These are phyloP conservation scores for Arenaria interpres DNA, from an alignment of 2,113 vertebrate genomes.

Conservation along the genomic window DNA sequence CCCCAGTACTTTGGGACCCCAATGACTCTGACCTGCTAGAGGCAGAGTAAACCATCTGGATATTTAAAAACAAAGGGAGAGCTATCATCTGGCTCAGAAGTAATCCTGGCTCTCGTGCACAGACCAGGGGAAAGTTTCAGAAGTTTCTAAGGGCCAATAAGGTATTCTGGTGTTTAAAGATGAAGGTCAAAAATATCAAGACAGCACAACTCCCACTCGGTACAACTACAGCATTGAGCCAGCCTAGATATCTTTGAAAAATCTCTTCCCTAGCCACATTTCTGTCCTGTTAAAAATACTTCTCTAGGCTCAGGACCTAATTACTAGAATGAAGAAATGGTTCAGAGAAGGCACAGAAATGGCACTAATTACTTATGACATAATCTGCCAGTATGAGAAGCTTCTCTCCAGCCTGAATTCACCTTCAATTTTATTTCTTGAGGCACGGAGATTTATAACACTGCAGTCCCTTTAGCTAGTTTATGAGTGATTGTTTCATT, in stretches of 20 bases:
- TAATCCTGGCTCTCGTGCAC: not conserved
- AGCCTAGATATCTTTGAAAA: not conserved
- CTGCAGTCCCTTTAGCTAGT: not conserved
- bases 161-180: not conserved
- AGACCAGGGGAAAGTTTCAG: not conserved
- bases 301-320: not conserved
- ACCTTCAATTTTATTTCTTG: not conserved
- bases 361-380: not conserved
- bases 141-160: not conserved
- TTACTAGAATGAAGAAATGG: not conserved
- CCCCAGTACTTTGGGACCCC: not conserved
- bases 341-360: not conserved
- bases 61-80: not conserved
- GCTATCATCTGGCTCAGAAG: not conserved
- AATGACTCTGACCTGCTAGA: not conserved
- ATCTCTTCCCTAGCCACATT: not conserved
- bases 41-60: not conserved
- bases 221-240: not conserved
- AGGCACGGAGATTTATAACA: not conserved
- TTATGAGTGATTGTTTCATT: not conserved
- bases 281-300: not conserved
- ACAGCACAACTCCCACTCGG: not conserved
- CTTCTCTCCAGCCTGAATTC: not conserved
- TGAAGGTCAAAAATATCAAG: not conserved
- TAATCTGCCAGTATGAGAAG: not conserved